Evolutionary conservation across 2,888 invertebrate genomes (phyloP), one percentile per base, ranked within the genome.

Genomic region (Nomada goodeniana): DNA sequence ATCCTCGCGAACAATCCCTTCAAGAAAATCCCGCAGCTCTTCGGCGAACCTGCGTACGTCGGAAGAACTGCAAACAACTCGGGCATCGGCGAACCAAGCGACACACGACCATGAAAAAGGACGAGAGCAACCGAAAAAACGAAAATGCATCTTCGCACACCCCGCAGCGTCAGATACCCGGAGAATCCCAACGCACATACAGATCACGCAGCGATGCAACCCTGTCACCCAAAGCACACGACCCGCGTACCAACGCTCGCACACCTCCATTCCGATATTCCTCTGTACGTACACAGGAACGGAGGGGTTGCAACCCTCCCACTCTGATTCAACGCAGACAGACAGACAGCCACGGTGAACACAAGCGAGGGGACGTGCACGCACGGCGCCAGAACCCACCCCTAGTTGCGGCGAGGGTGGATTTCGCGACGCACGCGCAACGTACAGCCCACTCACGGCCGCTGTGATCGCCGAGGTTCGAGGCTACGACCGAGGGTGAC

Each of bases 401-500:
- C 73, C 59, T 13, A 29, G 42, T 83, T 72, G 77, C 82, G 81
- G 72, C 82, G 85, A 78, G 86, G 87, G 83, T 87, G 84, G 82
- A 83, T 82, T 83, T 68, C 64, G n/a, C 2, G 74, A 76, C 57
- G 88, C 88, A 77, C 83, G 89, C 89, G 88, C 82, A 84, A 84
- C 74, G 53, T 60, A 60, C 68, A 80, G 65, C 70, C 60, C 76
- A 83, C 67, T 79, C 84, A 84, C 78, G 85, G 86, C 84, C 87
- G 64, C 63, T 86, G 83, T 87, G 87, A 87, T 89, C 84, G 82
- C 77, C 80, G 87, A 88, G 89, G 87, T 88, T 88, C 89, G 92
- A 90, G 89, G 91, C 80, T 87, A 86, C 90, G 87, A 89, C 77
- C 90, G 89, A 92, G 92, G 93, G 93, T 92, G 93, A 93, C 93